Conservation (phyloP, 2,888 invertebrate genomes). For the Argyra leucocephala region DNA sequence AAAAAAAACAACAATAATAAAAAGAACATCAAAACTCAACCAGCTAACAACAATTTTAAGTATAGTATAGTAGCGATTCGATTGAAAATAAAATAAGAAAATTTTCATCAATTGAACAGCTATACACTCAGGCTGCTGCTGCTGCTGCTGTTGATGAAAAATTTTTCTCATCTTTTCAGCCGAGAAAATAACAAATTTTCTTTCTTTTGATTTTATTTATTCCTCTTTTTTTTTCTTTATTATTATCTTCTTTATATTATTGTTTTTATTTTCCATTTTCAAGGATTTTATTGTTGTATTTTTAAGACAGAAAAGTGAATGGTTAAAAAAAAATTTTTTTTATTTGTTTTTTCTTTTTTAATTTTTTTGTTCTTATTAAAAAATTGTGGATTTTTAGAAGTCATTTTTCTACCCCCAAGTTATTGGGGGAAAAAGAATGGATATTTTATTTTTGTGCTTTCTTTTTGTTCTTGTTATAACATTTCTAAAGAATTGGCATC, state of each 20-base stretch:
- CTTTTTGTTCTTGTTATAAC: neutral
- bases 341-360: neutral
- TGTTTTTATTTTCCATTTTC: neutral
- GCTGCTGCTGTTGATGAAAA: neutral
- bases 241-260: neutral
- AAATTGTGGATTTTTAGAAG: neutral
- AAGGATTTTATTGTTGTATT: constrained; percentile 1
- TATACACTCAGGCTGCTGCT: too few relatives aligned
- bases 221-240: neutral
- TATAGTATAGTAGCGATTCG: too few relatives aligned
- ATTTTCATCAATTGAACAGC: too few relatives aligned
- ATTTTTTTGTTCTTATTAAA: neutral
- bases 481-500: constrained; percentile 6
- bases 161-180: neutral
- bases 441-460: neutral
- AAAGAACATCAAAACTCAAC: too few relatives aligned
- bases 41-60: too few relatives aligned
- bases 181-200: neutral
- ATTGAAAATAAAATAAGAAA: too few relatives aligned
- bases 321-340: neutral
- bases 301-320: neutral
- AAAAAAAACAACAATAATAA: too few relatives aligned
- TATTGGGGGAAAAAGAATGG: neutral
- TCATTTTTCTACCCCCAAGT: neutral
- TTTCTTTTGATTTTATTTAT: neutral